Conservation (phyloP, 30 jellyfish, hydroid and myxozoan genomes). For the Catostylus mosaicus region DNA sequence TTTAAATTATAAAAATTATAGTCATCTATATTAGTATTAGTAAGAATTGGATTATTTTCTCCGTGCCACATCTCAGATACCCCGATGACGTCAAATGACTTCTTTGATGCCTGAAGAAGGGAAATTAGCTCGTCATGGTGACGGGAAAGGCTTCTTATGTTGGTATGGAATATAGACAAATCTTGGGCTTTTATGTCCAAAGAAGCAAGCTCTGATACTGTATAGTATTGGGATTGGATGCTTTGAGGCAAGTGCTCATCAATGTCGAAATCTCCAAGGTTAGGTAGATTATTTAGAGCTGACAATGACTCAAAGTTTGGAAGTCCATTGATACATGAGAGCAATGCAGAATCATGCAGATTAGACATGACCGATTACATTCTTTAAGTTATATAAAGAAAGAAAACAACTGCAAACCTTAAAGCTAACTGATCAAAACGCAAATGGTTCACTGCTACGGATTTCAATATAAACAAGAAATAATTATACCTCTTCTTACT, state of each 20-base stretch:
- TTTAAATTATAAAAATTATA: neutral
- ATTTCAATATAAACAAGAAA: neutral
- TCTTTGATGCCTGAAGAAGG: neutral
- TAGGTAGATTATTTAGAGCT: constrained; percentile 8
- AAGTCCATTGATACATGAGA: constrained; percentile 15
- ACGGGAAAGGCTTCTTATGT: constrained; percentile 29
- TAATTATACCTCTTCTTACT: neutral
- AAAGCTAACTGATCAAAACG: neutral
- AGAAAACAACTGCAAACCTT: neutral
- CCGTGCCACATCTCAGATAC: constrained; percentile 45
- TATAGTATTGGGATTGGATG: constrained; percentile 24
- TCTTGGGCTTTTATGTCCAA: neutral
- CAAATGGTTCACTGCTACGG: neutral
- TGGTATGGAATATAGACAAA: constrained; percentile 22
- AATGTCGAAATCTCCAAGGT: neutral
- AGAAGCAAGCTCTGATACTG: constrained; percentile 34
- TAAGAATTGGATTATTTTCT: constrained; percentile 7
- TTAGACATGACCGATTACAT: neutral
- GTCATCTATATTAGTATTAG: constrained; percentile 17
- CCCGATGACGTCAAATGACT: constrained; percentile 47
- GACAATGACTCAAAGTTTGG: constrained; percentile 8
- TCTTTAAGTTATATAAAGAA: neutral
- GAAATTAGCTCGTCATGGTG: constrained; percentile 33
- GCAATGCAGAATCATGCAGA: constrained; percentile 14
- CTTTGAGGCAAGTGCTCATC: constrained; percentile 31